Percentiles rank a stretch among this genome's conserved stretches.
Evolutionary conservation across 2,888 invertebrate genomes (phyloP).

Genomic region (Heliconius charithonia): DNA sequence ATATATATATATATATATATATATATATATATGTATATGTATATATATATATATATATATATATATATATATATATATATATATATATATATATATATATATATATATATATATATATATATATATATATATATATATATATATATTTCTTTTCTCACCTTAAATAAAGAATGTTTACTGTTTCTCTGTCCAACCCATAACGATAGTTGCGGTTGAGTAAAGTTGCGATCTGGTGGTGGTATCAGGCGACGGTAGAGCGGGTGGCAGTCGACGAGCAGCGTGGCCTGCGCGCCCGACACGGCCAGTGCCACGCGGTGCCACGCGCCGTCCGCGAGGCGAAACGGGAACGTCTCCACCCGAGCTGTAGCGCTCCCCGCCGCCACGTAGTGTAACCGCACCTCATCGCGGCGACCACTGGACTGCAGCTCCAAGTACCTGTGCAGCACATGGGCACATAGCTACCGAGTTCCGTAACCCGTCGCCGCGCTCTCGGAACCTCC

Average conservation of each 20-base stretch:
- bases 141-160: conserved; percentile 83
- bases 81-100: no score
- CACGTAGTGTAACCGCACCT: conserved; percentile 92
- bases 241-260: conserved; percentile 92
- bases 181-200: conserved; percentile 95
- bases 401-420: conserved; percentile 94
- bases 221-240: conserved; percentile 90
- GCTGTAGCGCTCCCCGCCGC: conserved; percentile 85
- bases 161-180: conserved; percentile 92
- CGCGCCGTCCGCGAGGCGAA: conserved; percentile 92
- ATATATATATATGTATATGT: no score
- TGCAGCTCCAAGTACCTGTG: conserved; percentile 94
- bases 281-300: conserved; percentile 92
- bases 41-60: no score
- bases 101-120: no score
- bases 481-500: conserved; percentile 59
- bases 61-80: no score
- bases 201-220: conserved; percentile 88
- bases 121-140: no score
- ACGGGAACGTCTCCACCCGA: conserved; percentile 93
- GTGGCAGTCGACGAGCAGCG: conserved; percentile 94
- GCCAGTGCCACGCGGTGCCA: conserved; percentile 95
- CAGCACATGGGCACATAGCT: conserved; percentile 58
- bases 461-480: conserved; percentile 49
- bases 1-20: no score